A percentile compares a stretch with the other conserved stretches of the same genome.
These are phyloP conservation scores for Sphinx pinastri DNA, from an alignment of 2,888 invertebrate species.

Conservation along the genomic window DNA sequence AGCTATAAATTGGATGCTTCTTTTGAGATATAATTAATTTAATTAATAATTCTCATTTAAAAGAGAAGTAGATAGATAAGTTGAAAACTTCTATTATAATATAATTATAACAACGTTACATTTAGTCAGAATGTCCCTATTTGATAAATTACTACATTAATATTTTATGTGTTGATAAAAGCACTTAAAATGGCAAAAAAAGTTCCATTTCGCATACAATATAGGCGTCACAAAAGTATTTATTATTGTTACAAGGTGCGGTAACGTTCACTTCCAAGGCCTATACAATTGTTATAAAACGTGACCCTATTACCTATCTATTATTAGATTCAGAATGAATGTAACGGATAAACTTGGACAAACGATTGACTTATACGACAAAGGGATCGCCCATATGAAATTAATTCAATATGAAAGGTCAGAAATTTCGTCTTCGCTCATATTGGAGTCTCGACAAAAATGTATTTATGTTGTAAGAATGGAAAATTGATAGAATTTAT, in stretches of 20 bases:
- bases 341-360: conserved; percentile 70
- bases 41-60: too few species aligned
- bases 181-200: conserved; percentile 29
- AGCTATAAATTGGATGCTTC: too few species aligned
- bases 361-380: conserved; percentile 71
- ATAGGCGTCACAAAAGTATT: conserved; percentile 47
- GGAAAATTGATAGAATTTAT: conserved; percentile 34
- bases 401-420: conserved; percentile 74
- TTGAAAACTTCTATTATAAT: too few species aligned
- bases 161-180: not conserved
- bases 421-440: conserved; percentile 56
- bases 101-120: too few species aligned
- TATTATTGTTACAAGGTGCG: conserved; percentile 52
- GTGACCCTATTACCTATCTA: conserved; percentile 60
- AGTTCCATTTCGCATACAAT: conserved; percentile 37
- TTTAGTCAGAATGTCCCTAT: not conserved
- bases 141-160: not conserved
- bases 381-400: conserved; percentile 66
- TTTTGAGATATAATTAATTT: too few species aligned
- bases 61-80: too few species aligned
- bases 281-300: conserved; percentile 49
- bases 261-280: conserved; percentile 41
- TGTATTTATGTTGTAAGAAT: conserved; percentile 36
- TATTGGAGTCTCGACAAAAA: conserved; percentile 33
- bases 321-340: conserved; percentile 72